These are phyloP conservation scores for Ecdyonurus torrentis DNA, from an alignment of 2,888 invertebrate species.

Conservation along the genomic window DNA sequence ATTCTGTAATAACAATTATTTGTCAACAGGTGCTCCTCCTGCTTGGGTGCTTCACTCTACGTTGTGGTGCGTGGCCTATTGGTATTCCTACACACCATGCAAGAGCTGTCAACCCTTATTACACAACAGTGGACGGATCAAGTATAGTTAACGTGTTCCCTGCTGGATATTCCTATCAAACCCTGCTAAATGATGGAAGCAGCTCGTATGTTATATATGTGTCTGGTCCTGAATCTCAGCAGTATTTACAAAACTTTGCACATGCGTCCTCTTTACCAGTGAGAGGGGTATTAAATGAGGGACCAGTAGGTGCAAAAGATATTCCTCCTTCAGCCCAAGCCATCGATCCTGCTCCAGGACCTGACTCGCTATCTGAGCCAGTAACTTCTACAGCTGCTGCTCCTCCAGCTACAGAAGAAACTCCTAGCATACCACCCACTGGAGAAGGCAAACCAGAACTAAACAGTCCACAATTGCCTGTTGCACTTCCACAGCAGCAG, in stretches of 20 bases:
- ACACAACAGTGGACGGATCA: conserved; percentile 16
- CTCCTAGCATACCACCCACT: not conserved
- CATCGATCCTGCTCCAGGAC: not conserved
- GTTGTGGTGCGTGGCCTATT: not conserved
- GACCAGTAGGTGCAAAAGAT: not conserved
- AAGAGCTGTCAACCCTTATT: not conserved
- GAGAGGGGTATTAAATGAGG: too few relatives aligned
- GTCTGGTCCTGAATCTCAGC: conserved; percentile 18
- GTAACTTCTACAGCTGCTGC: not conserved
- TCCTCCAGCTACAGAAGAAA: not conserved
- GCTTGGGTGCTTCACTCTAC: not conserved
- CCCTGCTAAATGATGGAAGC: conserved; percentile 19
- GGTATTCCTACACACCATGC: not conserved
- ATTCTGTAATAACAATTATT: too few relatives aligned
- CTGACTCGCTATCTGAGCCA: not conserved
- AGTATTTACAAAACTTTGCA: conserved; percentile 6
- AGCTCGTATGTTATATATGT: conserved; percentile 20
- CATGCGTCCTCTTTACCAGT: too few relatives aligned
- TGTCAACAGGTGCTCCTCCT: not conserved
- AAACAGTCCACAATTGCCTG: too few relatives aligned
- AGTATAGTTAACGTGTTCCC: not conserved
- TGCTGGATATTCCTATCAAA: conserved; percentile 19
- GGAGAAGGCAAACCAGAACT: not conserved
- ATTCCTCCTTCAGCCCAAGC: not conserved
- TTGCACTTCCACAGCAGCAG: too few relatives aligned